Evolutionary conservation across 2,888 invertebrate species (phyloP), one percentile per base, ranked within the genome.

Genomic region (Diloba caeruleocephala): DNA sequence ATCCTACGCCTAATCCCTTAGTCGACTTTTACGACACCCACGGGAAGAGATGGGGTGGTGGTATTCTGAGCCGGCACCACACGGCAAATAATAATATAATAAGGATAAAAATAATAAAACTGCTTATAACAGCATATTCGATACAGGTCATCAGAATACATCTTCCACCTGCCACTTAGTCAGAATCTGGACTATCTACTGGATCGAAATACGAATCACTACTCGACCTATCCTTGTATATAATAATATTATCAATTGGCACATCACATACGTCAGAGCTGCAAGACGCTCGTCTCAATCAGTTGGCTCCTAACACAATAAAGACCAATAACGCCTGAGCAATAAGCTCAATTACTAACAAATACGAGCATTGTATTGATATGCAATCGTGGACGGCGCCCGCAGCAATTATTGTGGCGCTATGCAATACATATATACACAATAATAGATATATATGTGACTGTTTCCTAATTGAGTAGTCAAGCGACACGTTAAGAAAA

Each of bases 351-450:
- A 89, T 92, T 88, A 91, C 84, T 71, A 63, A 62, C 76, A 80
- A 82, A 84, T 84, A 79, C 69, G 73, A 78, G 69, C 71, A 74
- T 78, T 74, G 78, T 85, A 90, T 90, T 88, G 88, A 89, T 85
- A 90, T 88, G 88, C 88, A 88, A 89, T 89, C 80, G 79, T 64
- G 58, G 65, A 63, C 76, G 89, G 88, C 90, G 89, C 89, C 90
- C 74, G 74, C 63, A 72, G 77, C 87, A 89, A 87, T 89, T 87
- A 76, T 59, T 55, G 50, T 60, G 79, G 79, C 80, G 82, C 76
- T 81, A 61, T 55, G 51, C 54, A 38, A 76, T 78, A 29, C 34
- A 55, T 38, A 28, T 29, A 8, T 79, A 59, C 52, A 46, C 55
- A 44, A 46, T 73, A 78, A 5, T 78, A 33, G 29, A 46, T 42